Percentiles rank a stretch among this genome's conserved stretches.
Evolutionary conservation across 1,140 invertebrate genomes (phyloP).

Genomic region (Potamilus streckersoni): DNA sequence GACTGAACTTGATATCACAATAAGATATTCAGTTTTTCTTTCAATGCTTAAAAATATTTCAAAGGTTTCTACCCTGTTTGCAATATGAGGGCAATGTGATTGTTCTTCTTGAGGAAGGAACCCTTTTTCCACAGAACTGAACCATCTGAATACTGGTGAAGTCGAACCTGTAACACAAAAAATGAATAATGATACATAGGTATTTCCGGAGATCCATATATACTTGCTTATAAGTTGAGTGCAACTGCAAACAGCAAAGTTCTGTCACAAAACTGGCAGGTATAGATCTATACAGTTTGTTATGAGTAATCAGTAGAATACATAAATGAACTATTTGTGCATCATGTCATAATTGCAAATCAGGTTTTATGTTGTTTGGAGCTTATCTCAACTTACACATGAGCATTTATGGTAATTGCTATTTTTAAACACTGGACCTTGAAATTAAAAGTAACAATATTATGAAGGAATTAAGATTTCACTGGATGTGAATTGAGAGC

Average conservation of each 20-base stretch:
- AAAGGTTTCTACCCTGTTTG: slow-evolving; percentile 47
- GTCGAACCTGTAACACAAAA: slow-evolving; percentile 48
- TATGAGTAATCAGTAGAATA: too few relatives aligned
- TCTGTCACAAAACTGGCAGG: too few relatives aligned
- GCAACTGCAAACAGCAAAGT: too few relatives aligned
- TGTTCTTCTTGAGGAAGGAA: slow-evolving; percentile 62
- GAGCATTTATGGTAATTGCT: too few relatives aligned
- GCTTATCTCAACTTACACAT: too few relatives aligned
- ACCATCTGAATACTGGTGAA: slow-evolving; percentile 59
- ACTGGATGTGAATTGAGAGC: not conserved
- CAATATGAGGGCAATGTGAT: slow-evolving; percentile 58
- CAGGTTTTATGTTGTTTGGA: too few relatives aligned
- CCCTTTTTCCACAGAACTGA: slow-evolving; percentile 65
- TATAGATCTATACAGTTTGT: too few relatives aligned
- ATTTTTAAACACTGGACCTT: not conserved
- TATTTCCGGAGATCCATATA: slow-evolving; percentile 19
- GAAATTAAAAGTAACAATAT: not conserved
- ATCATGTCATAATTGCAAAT: too few relatives aligned
- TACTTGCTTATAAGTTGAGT: too few relatives aligned
- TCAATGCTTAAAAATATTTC: not conserved
- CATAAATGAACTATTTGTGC: too few relatives aligned
- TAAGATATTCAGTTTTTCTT: not conserved
- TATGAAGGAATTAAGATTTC: not conserved
- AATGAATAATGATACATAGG: slow-evolving; percentile 16
- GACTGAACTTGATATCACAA: not conserved